A percentile compares a stretch with the other conserved stretches of the same genome.
Conservation (phyloP, 2,113 vertebrate species). For the Malurus melanocephalus region DNA sequence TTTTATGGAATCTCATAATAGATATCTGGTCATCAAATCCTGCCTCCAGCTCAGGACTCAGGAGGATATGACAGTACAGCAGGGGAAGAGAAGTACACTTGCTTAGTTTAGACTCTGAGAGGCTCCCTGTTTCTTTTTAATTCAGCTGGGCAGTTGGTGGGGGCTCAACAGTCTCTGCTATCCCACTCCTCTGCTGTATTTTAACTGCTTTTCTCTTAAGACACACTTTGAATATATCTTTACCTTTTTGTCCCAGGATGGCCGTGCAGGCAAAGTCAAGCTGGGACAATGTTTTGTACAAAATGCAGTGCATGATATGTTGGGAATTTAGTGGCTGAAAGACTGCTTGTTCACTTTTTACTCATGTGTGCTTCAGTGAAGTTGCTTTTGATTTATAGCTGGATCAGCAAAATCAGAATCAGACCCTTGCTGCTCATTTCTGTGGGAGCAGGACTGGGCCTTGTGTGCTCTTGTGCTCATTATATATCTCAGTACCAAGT, state of each 20-base stretch:
- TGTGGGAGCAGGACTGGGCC: not conserved
- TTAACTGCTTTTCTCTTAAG: not conserved
- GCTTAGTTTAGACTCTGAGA: not conserved
- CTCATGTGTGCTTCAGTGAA: slow-evolving; percentile 6
- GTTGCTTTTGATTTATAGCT: slow-evolving; percentile 42
- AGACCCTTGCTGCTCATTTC: slow-evolving; percentile 53
- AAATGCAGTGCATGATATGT: not conserved
- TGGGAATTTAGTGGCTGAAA: slow-evolving; percentile 23
- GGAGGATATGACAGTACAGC: not conserved
- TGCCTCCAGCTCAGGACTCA: not conserved
- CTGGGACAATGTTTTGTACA: slow-evolving; percentile 9
- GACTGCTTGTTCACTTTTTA: slow-evolving; percentile 30
- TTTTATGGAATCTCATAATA: slow-evolving; percentile 1
- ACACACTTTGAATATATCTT: not conserved
- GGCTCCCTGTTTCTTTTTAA: not conserved
- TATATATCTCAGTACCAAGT: slow-evolving; percentile 18
- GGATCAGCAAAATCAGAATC: slow-evolving; percentile 45
- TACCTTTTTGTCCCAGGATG: not conserved
- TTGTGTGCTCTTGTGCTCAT: slow-evolving; percentile 22
- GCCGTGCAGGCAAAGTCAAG: not conserved
- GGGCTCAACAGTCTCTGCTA: not conserved
- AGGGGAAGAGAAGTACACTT: not conserved
- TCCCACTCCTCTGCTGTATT: not conserved
- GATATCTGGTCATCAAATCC: not conserved
- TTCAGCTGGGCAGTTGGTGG: not conserved